Evolutionary conservation across 2,797 vertebrate genomes (phyloP).

Genomic region (Gastrophryne carolinensis): DNA sequence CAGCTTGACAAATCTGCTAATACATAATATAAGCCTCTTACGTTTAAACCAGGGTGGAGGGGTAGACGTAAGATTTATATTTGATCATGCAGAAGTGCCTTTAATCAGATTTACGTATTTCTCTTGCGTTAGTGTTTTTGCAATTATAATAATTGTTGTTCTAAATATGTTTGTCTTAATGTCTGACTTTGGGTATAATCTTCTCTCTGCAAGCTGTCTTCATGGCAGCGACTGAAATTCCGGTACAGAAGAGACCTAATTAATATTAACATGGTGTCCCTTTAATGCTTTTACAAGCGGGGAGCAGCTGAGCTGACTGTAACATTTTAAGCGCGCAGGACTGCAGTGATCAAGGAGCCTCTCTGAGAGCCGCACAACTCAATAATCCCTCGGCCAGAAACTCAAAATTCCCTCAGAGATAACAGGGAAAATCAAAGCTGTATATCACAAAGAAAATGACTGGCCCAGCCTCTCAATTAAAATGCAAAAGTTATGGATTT

Average conservation of each 20-base stretch:
- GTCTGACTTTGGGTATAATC: constrained; percentile 78
- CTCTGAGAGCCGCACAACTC: constrained; percentile 77
- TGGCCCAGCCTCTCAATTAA: constrained; percentile 72
- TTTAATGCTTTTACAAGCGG: constrained; percentile 74
- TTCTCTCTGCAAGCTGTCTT: constrained; percentile 67
- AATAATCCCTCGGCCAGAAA: constrained; percentile 83
- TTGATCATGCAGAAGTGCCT: constrained; percentile 91
- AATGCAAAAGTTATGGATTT: constrained; percentile 77
- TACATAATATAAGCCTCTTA: constrained; percentile 96
- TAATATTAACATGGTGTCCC: constrained; percentile 87
- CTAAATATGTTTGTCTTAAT: constrained; percentile 91
- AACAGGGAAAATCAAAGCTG: constrained; percentile 73
- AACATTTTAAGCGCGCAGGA: constrained; percentile 76
- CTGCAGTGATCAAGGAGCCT: constrained; percentile 82
- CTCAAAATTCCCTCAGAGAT: constrained; percentile 76
- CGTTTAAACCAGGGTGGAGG: constrained; percentile 82
- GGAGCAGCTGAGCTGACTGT: constrained; percentile 71
- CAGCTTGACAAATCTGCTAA: constrained; percentile 91
- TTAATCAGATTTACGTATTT: constrained; percentile 97
- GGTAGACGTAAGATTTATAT: constrained; percentile 97
- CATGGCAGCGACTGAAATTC: constrained; percentile 72
- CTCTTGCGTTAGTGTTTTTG: constrained; percentile 82
- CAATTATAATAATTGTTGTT: constrained; percentile 98
- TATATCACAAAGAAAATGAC: constrained; percentile 76
- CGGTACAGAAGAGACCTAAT: constrained; percentile 83